Percentiles rank a stretch among this genome's conserved stretches.
phyloP scores from a whole-genome alignment of 35 echinoderm and acorn worm species.

The Ophioderma brevispina region DNA sequence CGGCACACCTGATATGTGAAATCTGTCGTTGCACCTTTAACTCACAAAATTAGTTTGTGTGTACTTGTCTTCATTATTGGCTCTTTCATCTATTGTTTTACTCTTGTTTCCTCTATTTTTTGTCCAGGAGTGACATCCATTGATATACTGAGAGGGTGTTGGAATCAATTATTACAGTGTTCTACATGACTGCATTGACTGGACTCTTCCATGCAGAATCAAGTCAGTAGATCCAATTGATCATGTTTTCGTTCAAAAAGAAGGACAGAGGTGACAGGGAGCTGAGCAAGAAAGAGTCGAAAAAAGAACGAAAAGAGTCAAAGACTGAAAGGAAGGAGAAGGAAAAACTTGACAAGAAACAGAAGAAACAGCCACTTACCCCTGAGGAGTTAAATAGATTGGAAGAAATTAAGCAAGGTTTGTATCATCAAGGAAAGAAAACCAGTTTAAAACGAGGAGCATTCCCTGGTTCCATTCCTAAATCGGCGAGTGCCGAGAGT shows the following conservation, averaged over 20 bases:
- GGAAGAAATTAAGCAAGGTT: conserved; percentile 63
- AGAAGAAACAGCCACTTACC: conserved; percentile 61
- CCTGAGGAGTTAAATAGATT: conserved; percentile 69
- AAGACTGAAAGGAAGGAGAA: conserved; percentile 76
- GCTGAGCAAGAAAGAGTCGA: not conserved
- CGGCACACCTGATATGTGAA: no score
- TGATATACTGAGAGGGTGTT: no score
- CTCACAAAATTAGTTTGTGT: no score
- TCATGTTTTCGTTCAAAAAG: conserved; percentile 88
- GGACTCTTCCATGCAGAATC: no score
- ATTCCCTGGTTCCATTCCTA: conserved; percentile 2
- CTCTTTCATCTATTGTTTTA: no score
- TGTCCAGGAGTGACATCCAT: no score
- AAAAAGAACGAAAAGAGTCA: not conserved
- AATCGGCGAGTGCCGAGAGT: not conserved
- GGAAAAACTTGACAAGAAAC: conserved; percentile 62
- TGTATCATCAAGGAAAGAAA: conserved; percentile 45
- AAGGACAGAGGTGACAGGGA: conserved; percentile 46
- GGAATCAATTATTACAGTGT: no score
- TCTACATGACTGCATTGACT: no score
- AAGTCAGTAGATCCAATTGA: not conserved
- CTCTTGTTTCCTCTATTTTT: no score
- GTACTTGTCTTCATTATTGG: no score
- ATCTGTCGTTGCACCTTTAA: no score
- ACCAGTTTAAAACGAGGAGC: not conserved